Base-by-base conservation (phyloP, 35 echinoderm and acorn worm genomes). In the Apostichopus californicus region DNA sequence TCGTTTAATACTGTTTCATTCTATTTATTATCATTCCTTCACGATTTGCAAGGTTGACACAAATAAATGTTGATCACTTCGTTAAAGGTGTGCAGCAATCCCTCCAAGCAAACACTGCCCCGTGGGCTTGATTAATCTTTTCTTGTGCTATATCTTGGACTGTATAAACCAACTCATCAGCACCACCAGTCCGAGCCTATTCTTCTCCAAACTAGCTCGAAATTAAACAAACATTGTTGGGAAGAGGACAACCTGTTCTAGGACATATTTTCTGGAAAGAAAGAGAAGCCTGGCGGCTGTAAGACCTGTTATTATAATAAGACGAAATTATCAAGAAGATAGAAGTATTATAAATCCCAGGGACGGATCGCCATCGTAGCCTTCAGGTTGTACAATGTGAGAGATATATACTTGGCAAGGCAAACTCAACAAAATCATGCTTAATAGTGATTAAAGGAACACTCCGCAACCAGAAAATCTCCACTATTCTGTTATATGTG, bases 261-360 rank as follows among this genome's bases (percentile, higher is more conserved):
- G 18, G 64, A 68, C 80, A 83, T 83, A 17, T 83, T 83, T 83
- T 46, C 34, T 53, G 34, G 14, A 83, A 53, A 83, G 80, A 53
- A 55, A 34, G 10, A 17, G 55, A 46, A 17, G 25, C 46, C 55
- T 83, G 34, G 80, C 46, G 80, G 80, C 52, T 55, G 10, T 17
- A 53, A 20, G 17, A 56, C 6, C 80, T 83, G 80, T 83, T 83
- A 83, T 83, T 83, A 53, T 83, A 83, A 83, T 83, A 83, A 34
- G 17, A 83, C 80, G 55, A 83, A 8, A 83, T 13, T 56, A 53
- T 83, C 18, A 55, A 55, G 46, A 55, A 53, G 55, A 83, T 55
- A 55, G 55, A 83, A n/a, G 34, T 46, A 83, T 83, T 83, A 53
- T 56, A 46, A 83, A 83, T 83, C 64, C 64, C 64, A 68, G 11